phyloP scores from a whole-genome alignment of 2,888 invertebrate species.

The Nomada ferruginata region DNA sequence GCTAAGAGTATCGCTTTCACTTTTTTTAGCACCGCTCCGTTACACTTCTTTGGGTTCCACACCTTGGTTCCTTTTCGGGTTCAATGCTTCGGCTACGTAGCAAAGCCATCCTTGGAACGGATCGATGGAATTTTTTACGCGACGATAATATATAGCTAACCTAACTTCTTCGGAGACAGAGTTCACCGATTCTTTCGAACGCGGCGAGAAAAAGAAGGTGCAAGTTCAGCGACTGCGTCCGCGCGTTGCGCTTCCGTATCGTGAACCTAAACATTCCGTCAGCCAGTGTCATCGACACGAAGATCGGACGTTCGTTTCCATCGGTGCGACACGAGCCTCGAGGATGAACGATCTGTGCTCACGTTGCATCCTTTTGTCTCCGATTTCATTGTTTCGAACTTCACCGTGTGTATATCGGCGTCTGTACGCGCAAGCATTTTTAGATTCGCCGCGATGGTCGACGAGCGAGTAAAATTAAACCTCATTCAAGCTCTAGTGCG shows the following conservation, averaged over 20 bases:
- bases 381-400: conserved; percentile 34
- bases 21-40: background rate
- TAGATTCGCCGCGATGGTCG: background rate
- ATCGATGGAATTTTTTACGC: background rate
- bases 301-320: conserved; percentile 42
- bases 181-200: conserved; percentile 17
- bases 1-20: no score
- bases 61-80: background rate
- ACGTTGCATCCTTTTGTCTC: conserved; percentile 53
- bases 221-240: conserved; percentile 46
- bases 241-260: conserved; percentile 63
- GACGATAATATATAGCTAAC: background rate
- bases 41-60: background rate
- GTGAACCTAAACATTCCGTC: conserved; percentile 52
- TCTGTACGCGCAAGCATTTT: conserved; percentile 19
- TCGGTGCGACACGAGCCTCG: conserved; percentile 42
- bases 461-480: background rate
- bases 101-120: background rate
- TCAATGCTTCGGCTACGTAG: background rate
- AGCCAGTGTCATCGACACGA: conserved; percentile 68
- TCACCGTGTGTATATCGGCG: background rate
- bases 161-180: background rate
- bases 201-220: conserved; percentile 6
- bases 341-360: conserved; percentile 53
- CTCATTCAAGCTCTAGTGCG: no score